phyloP scores from a whole-genome alignment of 2,797 vertebrate species.

The Pseudochirops cupreus region DNA sequence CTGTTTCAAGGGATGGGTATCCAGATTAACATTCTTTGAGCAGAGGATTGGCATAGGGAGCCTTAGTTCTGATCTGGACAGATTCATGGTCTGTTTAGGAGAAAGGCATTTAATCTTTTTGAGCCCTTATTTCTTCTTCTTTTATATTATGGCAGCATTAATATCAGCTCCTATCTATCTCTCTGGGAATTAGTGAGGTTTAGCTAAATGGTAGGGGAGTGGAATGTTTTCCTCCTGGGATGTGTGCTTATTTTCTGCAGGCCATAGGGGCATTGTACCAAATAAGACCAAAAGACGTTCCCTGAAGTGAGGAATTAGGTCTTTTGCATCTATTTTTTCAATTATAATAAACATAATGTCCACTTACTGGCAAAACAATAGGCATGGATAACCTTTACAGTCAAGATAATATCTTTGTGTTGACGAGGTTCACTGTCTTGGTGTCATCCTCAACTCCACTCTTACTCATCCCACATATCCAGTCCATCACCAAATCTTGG shows the following conservation, averaged over 20 bases:
- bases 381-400: not conserved
- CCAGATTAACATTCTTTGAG: not conserved
- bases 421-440: not conserved
- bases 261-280: not conserved
- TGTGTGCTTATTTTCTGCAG: not conserved
- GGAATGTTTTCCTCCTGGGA: slow-evolving; percentile 5
- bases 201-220: slow-evolving; percentile 30
- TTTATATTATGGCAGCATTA: not conserved
- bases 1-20: not conserved
- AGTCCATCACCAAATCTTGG: not conserved
- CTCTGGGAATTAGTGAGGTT: slow-evolving; percentile 32
- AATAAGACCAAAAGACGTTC: not conserved
- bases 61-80: not conserved
- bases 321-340: not conserved
- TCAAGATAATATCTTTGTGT: not conserved
- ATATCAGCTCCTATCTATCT: not conserved
- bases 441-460: not conserved
- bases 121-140: not conserved
- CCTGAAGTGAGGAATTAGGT: not conserved
- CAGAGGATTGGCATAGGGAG: not conserved
- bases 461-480: not conserved
- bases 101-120: not conserved
- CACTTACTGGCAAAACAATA: not conserved
- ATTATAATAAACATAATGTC: not conserved
- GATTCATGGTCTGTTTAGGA: not conserved